These are phyloP conservation scores for Cryptocephalus primarius DNA, from an alignment of 2,888 invertebrate genomes.

Conservation along the genomic window DNA sequence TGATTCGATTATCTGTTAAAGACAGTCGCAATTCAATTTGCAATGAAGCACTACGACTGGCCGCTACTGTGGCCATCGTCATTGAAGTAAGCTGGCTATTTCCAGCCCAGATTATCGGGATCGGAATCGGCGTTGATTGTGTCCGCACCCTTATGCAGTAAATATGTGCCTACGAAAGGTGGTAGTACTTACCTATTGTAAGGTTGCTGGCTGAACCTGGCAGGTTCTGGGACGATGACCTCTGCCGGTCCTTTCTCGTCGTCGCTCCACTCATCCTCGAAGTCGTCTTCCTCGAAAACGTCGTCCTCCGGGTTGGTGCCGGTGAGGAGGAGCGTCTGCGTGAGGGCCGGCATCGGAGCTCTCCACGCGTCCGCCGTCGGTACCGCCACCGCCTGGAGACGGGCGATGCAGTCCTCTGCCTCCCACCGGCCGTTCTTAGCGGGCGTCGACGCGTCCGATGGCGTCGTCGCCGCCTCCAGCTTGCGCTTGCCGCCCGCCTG, in stretches of 20 bases:
- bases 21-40: too few species aligned
- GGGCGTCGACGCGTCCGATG: constrained; percentile 38
- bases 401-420: constrained; percentile 48
- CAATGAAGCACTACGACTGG: too few species aligned
- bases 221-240: constrained; percentile 27
- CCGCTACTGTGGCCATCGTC: too few species aligned
- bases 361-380: constrained; percentile 49
- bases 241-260: constrained; percentile 44
- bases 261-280: constrained; percentile 46
- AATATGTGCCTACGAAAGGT: too few species aligned
- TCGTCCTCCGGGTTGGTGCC: constrained; percentile 21
- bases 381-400: constrained; percentile 61
- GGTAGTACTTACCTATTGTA: constrained; percentile 19
- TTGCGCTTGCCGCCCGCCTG: constrained; percentile 44
- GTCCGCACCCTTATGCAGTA: too few species aligned
- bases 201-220: constrained; percentile 24
- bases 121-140: too few species aligned
- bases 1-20: too few species aligned
- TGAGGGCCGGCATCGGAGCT: constrained; percentile 35
- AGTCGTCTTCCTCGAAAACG: constrained; percentile 52
- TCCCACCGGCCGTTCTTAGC: constrained; percentile 49
- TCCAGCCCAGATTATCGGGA: too few species aligned
- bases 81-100: too few species aligned
- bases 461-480: constrained; percentile 40
- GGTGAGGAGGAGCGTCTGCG: constrained; percentile 31